phyloP scores from a whole-genome alignment of 64 coral and sea anemone genomes.

The Exaiptasia diaphana region DNA sequence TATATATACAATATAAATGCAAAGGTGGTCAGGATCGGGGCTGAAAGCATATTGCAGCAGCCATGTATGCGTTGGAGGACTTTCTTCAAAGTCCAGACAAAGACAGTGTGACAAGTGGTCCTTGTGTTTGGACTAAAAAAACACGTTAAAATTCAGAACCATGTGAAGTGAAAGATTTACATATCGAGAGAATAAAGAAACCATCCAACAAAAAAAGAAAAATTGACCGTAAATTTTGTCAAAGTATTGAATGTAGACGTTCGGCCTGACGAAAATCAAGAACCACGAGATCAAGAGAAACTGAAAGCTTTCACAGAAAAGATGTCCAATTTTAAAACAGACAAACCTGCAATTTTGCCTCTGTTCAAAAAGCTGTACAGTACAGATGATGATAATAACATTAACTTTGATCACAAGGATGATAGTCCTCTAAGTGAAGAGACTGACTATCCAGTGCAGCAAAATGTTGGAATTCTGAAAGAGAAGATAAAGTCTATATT shows the following conservation, averaged over 20 bases:
- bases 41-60: constrained; percentile 29
- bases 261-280: constrained; percentile 35
- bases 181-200: constrained; percentile 41
- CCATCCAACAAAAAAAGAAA: constrained; percentile 56
- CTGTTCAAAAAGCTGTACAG: constrained; percentile 60
- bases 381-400: not conserved
- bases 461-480: not conserved
- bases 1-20: constrained; percentile 24
- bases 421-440: too few relatives aligned
- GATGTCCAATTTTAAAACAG: constrained; percentile 53
- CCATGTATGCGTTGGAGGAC: constrained; percentile 35
- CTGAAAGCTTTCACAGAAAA: constrained; percentile 60
- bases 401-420: not conserved
- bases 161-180: constrained; percentile 35
- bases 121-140: constrained; percentile 34
- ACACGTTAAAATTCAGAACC: constrained; percentile 5
- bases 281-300: constrained; percentile 43
- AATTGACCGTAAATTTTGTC: constrained; percentile 1
- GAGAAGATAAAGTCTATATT: not conserved
- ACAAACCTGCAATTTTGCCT: constrained; percentile 55
- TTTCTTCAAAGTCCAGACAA: constrained; percentile 26
- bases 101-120: constrained; percentile 32
- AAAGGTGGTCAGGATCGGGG: constrained; percentile 38
- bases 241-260: constrained; percentile 64
- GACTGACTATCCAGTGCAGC: too few relatives aligned